Conservation (phyloP, 2,888 invertebrate species). For the Microctonus aethiopoides region DNA sequence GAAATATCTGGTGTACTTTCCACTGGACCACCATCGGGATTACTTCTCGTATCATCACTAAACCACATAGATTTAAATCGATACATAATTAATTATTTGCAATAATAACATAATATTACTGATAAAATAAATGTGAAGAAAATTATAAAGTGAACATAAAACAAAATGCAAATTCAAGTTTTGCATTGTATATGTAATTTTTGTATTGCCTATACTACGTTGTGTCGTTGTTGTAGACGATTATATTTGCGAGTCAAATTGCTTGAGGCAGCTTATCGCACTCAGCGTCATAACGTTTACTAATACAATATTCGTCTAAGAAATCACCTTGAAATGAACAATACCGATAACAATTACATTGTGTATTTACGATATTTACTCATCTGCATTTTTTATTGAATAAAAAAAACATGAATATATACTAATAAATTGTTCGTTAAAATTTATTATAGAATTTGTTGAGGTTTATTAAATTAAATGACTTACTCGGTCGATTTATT, state of each 20-base stretch:
- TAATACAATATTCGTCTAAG: conserved; percentile 19
- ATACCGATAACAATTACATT: neutral
- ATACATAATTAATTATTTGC: conserved; percentile 41
- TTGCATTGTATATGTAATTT: neutral
- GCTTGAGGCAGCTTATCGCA: conserved; percentile 29
- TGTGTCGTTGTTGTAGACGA: conserved; percentile 7
- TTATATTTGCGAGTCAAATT: conserved; percentile 15
- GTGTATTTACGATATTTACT: neutral
- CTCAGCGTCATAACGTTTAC: conserved; percentile 10
- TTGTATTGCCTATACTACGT: neutral
- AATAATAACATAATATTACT: neutral
- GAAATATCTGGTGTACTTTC: conserved; percentile 20
- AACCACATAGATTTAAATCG: conserved; percentile 48
- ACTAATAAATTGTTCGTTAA: no score
- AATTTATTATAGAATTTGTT: no score
- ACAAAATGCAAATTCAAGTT: neutral
- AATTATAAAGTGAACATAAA: neutral
- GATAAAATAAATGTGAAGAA: neutral
- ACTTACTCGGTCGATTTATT: conserved; percentile 38
- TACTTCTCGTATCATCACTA: conserved; percentile 43
- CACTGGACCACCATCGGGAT: conserved; percentile 39
- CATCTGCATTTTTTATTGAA: neutral
- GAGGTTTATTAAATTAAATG: neutral
- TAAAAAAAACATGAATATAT: no score
- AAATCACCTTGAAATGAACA: conserved; percentile 13